Percentiles rank a stretch among this genome's conserved stretches.
These are phyloP conservation scores for Tauraco hartlaubi DNA, from an alignment of 2,797 vertebrate species.

Conservation along the genomic window DNA sequence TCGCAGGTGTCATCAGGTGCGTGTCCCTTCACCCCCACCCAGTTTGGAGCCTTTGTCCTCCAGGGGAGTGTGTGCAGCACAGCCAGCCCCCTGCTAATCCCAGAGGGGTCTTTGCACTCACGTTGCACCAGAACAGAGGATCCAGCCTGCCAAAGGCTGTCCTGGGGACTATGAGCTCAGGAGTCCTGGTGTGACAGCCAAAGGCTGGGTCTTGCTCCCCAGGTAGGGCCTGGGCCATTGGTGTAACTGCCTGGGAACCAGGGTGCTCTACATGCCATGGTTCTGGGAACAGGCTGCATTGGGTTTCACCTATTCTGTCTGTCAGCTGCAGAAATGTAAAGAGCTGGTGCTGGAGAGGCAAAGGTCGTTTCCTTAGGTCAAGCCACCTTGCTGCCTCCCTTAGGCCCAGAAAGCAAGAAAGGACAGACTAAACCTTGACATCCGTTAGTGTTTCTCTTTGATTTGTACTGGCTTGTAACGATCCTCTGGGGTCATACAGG, in stretches of 20 bases:
- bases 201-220: background rate
- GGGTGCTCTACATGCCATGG: background rate
- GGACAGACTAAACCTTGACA: background rate
- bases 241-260: background rate
- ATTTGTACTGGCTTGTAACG: background rate
- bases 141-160: background rate
- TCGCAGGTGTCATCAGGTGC: slow-evolving; percentile 78
- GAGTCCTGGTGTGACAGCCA: background rate
- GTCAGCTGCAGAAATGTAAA: background rate
- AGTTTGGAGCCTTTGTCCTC: background rate
- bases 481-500: background rate
- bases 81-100: background rate
- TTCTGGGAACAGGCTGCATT: background rate
- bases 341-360: background rate
- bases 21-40: background rate
- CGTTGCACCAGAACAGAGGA: background rate
- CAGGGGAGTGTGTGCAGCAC: background rate
- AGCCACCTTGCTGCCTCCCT: background rate
- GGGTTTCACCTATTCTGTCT: background rate
- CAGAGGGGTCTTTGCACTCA: background rate
- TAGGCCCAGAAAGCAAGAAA: background rate
- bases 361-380: background rate
- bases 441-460: background rate
- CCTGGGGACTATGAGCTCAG: background rate
- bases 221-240: background rate